A percentile compares a stretch with the other conserved stretches of the same genome.
These are phyloP conservation scores for Orthosia cruda DNA, from an alignment of 2,888 invertebrate species.

Conservation along the genomic window DNA sequence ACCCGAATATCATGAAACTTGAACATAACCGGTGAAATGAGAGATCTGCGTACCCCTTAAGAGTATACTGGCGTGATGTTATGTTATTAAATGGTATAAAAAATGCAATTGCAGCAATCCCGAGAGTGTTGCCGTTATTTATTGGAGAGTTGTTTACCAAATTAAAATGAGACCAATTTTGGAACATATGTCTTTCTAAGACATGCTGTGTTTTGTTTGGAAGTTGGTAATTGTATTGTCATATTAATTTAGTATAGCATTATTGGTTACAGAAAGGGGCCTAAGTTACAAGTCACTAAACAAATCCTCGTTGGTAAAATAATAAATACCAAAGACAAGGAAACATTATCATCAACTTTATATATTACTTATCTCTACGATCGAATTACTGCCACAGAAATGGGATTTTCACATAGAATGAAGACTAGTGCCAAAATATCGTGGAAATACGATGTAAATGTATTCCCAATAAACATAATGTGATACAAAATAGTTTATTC, in stretches of 20 bases:
- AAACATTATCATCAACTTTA: neutral
- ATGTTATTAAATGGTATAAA: too few species aligned
- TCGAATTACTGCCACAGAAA: neutral
- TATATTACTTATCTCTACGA: neutral
- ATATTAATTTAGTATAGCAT: neutral
- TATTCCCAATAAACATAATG: constrained; percentile 33
- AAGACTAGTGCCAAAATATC: neutral
- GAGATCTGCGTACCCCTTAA: too few species aligned
- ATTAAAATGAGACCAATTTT: too few species aligned
- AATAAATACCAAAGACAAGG: neutral
- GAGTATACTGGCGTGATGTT: too few species aligned
- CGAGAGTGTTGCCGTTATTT: too few species aligned
- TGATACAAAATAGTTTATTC: constrained; percentile 44
- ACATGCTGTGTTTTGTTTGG: too few species aligned
- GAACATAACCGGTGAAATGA: too few species aligned
- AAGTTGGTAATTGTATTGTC: too few species aligned
- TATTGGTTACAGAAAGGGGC: neutral
- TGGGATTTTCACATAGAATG: constrained; percentile 1
- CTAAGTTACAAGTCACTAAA: neutral
- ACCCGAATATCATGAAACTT: too few species aligned
- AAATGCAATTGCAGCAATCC: too few species aligned
- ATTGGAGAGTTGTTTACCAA: too few species aligned
- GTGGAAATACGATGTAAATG: constrained; percentile 27
- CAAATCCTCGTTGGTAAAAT: neutral
- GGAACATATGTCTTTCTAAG: too few species aligned